Base-by-base conservation (phyloP, 1,140 invertebrate genomes). In the Leptinotarsa defecta region DNA sequence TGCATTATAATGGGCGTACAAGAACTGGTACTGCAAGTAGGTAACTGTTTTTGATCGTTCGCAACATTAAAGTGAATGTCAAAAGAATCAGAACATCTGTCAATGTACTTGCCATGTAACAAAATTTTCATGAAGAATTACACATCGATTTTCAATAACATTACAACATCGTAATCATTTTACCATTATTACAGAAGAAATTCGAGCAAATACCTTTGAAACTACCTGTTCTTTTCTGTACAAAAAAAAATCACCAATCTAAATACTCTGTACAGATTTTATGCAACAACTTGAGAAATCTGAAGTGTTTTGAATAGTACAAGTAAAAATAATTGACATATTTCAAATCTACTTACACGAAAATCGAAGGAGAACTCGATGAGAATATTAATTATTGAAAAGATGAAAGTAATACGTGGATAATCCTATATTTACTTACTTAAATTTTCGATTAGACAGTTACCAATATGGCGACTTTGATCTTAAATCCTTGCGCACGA, bases 381-480 rank as follows among this genome's bases (percentile, higher is more conserved):
- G 19, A 69, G 69, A 71, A 74, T 73, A 75, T 80, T 48, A 62
- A 77, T 76, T 74, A 69, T 68, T 48, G 70, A 67, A 77, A 78
- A 77, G 77, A 77, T 73, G 70, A 74, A 74, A 67, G 68, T 76
- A 74, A 79, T 75, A 77, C 76, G 76, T 74, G 72, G 73, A 78
- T 79, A 80, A 76, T 77, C 62, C 48, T 80, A 70, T 82, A 82
- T 82, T 82, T 82, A 82, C 81, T 82, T 82, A 80, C 78, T 82
- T 77, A 81, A 81, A 79, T 82, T 82, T 82, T 75, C 76, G 78
- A 81, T 78, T 82, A 82, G 81, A 82, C 80, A 82, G 81, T 82
- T 82, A 78, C 76, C 75, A 82, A 82, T 82, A 82, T 82, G 81
- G 81, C 81, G 80, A 82, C 81, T 81, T 72, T 81, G 80, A 82